Conservation (phyloP, 1,140 invertebrate genomes). For the Caenorhabditis remanei region DNA sequence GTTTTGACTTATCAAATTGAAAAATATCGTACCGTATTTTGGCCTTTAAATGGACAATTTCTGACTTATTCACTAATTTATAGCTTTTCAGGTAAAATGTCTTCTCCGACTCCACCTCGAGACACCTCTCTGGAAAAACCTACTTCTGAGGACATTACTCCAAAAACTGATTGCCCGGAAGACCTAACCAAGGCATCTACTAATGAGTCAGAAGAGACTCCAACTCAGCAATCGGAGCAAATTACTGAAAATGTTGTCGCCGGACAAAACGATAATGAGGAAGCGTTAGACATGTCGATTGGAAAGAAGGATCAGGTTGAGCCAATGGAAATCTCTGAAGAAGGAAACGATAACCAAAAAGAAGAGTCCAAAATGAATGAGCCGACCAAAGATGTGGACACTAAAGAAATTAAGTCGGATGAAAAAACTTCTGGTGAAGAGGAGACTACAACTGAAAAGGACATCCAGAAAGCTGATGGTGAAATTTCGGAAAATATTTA, state of each 20-base stretch:
- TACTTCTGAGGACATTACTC: background rate
- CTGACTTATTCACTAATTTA: background rate
- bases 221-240: background rate
- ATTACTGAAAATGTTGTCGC: background rate
- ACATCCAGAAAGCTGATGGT: too few relatives aligned
- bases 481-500: too few relatives aligned
- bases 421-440: too few relatives aligned
- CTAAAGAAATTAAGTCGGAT: background rate
- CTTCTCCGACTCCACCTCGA: background rate
- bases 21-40: background rate
- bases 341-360: background rate
- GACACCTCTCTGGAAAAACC: background rate
- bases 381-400: background rate
- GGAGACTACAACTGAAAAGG: too few relatives aligned
- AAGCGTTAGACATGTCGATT: too few relatives aligned
- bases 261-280: background rate
- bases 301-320: background rate
- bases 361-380: background rate
- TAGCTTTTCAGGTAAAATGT: background rate
- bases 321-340: background rate
- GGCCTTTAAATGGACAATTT: background rate
- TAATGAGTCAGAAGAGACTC: background rate
- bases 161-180: background rate
- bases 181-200: background rate
- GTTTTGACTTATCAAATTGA: too few relatives aligned